A percentile compares a stretch with the other conserved stretches of the same genome.
Evolutionary conservation across 2,888 invertebrate genomes (phyloP).

Genomic region (Lepidonotus clava): DNA sequence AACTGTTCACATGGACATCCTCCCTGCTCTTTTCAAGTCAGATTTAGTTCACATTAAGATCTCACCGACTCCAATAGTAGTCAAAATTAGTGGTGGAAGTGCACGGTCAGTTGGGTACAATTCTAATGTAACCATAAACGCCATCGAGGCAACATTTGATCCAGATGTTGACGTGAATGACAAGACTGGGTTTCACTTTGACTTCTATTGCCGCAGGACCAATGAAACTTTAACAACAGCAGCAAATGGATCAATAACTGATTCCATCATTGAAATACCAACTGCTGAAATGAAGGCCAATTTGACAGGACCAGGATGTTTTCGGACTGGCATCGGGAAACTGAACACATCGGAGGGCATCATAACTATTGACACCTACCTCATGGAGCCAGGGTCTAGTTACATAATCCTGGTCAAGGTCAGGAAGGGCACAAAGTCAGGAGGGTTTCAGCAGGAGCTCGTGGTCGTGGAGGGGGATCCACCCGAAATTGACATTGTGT

Average conservation of each 20-base stretch:
- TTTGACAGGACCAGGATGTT: slow-evolving; percentile 13
- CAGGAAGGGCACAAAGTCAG: slow-evolving; percentile 1
- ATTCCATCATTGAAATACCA: background rate
- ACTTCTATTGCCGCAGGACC: background rate
- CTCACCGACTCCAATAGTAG: background rate
- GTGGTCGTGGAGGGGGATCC: slow-evolving; percentile 30
- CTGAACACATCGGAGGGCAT: background rate
- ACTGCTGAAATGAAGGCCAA: background rate
- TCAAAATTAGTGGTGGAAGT: background rate
- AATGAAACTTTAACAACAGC: background rate
- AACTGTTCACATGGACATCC: background rate
- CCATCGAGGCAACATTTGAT: background rate
- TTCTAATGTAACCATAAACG: background rate
- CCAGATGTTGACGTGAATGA: background rate
- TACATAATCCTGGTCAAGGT: slow-evolving; percentile 21
- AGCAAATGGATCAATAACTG: background rate
- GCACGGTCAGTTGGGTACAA: background rate
- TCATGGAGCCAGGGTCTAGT: background rate
- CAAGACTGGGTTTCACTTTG: background rate
- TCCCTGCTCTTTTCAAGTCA: background rate
- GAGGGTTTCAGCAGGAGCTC: background rate
- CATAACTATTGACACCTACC: slow-evolving; percentile 6
- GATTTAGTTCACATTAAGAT: background rate
- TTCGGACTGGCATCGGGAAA: slow-evolving; percentile 1
- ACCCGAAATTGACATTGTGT: background rate